Evolutionary conservation across 2,888 invertebrate species (phyloP).

Genomic region (Lycophotia porphyrea): DNA sequence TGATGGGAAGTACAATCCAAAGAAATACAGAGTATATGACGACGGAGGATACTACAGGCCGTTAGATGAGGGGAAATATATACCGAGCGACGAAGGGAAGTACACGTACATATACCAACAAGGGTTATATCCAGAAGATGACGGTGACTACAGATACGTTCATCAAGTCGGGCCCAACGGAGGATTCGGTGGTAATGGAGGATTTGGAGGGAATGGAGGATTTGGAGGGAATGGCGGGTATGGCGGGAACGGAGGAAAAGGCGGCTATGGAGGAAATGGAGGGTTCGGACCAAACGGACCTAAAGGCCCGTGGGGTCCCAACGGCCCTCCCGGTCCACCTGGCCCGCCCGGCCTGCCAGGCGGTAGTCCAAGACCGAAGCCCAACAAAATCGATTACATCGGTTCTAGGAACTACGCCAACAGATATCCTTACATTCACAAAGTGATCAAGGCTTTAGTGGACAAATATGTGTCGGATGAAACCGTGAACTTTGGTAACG

Average conservation of each 20-base stretch:
- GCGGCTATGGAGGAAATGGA: conserved; percentile 59
- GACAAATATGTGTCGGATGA: conserved; percentile 81
- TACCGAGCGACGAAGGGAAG: conserved; percentile 88
- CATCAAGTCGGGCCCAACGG: conserved; percentile 83
- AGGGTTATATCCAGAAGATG: conserved; percentile 79
- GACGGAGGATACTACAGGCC: conserved; percentile 87
- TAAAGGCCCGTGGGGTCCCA: conserved; percentile 58
- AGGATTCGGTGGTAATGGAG: conserved; percentile 75
- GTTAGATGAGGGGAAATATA: conserved; percentile 87
- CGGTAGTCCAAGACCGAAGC: conserved; percentile 55
- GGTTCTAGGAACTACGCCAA: conserved; percentile 81
- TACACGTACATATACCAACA: conserved; percentile 86
- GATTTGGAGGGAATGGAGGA: conserved; percentile 72
- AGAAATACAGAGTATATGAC: conserved; percentile 77
- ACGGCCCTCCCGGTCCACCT: conserved; percentile 48
- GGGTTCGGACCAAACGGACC: conserved; percentile 65
- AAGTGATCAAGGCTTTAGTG: conserved; percentile 79
- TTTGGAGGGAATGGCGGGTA: conserved; percentile 73
- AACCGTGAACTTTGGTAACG: conserved; percentile 73
- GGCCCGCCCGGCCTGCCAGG: conserved; percentile 68
- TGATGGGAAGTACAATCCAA: conserved; percentile 82
- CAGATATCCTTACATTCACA: conserved; percentile 83
- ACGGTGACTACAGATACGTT: conserved; percentile 88
- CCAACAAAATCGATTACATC: conserved; percentile 76
- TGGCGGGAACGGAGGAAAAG: conserved; percentile 71